phyloP scores from a whole-genome alignment of 2,888 invertebrate genomes.

The Anaspis maculata region DNA sequence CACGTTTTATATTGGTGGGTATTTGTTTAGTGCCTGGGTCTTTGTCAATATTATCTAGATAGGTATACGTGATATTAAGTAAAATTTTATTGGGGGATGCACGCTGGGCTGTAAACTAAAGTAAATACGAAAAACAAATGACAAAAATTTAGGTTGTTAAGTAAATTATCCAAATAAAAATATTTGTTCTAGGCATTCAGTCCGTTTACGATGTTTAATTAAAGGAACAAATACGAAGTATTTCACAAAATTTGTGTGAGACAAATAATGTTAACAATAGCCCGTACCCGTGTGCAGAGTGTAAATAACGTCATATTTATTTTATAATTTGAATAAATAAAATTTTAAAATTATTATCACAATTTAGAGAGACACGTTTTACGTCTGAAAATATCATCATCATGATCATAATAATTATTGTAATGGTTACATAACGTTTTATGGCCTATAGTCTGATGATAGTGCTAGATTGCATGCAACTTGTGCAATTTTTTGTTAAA shows the following conservation, averaged over 20 bases:
- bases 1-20: too few species aligned
- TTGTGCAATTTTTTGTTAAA: too few species aligned
- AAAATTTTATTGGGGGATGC: too few species aligned
- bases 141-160: slow-evolving; percentile 13
- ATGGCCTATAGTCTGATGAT: background rate
- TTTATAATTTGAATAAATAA: slow-evolving; percentile 21
- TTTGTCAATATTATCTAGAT: too few species aligned
- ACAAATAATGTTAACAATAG: slow-evolving; percentile 13
- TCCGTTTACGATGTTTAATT: slow-evolving; percentile 29
- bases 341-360: slow-evolving; percentile 18
- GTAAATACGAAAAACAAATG: slow-evolving; percentile 12
- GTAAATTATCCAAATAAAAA: slow-evolving; percentile 12
- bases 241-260: slow-evolving; percentile 11
- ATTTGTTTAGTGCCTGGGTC: too few species aligned
- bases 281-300: slow-evolving; percentile 12
- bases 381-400: too few species aligned
- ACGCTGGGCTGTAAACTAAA: slow-evolving; percentile 8
- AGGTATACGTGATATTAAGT: too few species aligned
- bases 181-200: too few species aligned
- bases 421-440: slow-evolving; percentile 3
- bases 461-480: too few species aligned
- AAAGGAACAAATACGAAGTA: slow-evolving; percentile 26
- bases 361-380: background rate
- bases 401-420: too few species aligned
- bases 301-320: slow-evolving; percentile 9